These are phyloP conservation scores for Intellagama lesueurii DNA, from an alignment of 2,797 vertebrate species.

Conservation along the genomic window DNA sequence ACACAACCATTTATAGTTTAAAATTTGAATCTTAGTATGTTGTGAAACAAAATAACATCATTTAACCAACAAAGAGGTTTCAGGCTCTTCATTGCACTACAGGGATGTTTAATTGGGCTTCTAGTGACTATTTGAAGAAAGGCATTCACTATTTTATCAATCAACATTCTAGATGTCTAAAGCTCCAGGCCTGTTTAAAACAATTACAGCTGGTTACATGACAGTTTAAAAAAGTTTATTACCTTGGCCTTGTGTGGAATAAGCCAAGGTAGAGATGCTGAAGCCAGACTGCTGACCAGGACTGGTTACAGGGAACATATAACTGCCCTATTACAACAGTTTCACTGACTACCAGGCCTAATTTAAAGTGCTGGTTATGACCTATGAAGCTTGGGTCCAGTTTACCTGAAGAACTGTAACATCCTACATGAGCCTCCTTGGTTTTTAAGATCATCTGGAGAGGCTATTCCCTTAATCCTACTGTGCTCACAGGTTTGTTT, in stretches of 20 bases:
- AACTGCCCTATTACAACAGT: too few relatives aligned
- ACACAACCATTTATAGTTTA: slow-evolving; percentile 28
- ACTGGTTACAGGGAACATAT: too few relatives aligned
- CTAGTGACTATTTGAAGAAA: slow-evolving; percentile 5
- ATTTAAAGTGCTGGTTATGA: too few relatives aligned
- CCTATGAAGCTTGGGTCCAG: too few relatives aligned
- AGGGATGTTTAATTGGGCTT: slow-evolving; percentile 2
- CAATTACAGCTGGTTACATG: neutral
- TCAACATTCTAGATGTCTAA: neutral
- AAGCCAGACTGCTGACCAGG: too few relatives aligned
- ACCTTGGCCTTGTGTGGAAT: neutral
- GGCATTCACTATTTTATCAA: neutral
- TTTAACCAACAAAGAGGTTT: slow-evolving; percentile 12
- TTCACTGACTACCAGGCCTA: too few relatives aligned
- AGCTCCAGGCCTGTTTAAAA: neutral
- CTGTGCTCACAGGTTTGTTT: too few relatives aligned
- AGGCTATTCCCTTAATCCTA: too few relatives aligned
- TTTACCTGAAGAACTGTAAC: too few relatives aligned
- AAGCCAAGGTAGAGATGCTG: neutral
- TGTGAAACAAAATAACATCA: slow-evolving; percentile 24
- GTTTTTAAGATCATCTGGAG: too few relatives aligned
- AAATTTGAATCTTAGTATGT: slow-evolving; percentile 35
- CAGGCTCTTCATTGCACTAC: neutral
- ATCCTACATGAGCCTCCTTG: too few relatives aligned
- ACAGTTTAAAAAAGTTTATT: neutral